Conservation (phyloP, 1,140 invertebrate genomes). For the Heterodera schachtii region DNA sequence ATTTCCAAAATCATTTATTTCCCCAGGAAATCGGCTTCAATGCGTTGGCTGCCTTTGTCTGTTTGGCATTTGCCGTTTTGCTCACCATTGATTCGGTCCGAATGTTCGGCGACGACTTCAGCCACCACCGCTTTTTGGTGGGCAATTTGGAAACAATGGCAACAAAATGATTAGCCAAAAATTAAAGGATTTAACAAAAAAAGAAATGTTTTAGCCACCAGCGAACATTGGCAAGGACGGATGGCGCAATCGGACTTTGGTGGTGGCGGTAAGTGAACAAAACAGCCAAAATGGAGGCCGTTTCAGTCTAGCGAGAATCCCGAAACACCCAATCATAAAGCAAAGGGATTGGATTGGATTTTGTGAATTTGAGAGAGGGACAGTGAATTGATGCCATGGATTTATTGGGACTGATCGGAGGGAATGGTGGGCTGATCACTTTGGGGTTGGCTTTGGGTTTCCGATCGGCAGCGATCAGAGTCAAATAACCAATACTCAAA, state of each 20-base stretch:
- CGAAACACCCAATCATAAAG: no score
- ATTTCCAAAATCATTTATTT: conserved; percentile 3
- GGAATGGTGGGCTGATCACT: background rate
- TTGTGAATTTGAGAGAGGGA: no score
- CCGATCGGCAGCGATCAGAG: no score
- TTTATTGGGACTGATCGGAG: background rate
- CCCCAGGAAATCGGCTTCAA: conserved; percentile 41
- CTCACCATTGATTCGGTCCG: conserved; percentile 44
- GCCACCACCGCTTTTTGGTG: conserved; percentile 32
- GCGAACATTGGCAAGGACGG: conserved; percentile 42
- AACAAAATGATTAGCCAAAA: background rate
- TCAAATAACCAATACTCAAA: background rate
- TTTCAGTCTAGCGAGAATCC: no score
- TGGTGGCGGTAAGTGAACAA: conserved; percentile 40
- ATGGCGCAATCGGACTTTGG: conserved; percentile 41
- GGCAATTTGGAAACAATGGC: background rate
- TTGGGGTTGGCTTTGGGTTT: no score
- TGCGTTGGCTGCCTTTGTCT: conserved; percentile 38
- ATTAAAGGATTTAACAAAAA: background rate
- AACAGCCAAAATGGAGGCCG: no score
- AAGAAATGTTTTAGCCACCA: background rate
- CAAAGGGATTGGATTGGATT: no score
- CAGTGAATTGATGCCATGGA: background rate
- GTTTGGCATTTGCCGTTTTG: conserved; percentile 35
- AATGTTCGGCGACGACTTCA: conserved; percentile 49